Percentiles rank a stretch among this genome's conserved stretches.
Evolutionary conservation across 2,797 vertebrate genomes (phyloP).

Genomic region (Clarias pachynema): DNA sequence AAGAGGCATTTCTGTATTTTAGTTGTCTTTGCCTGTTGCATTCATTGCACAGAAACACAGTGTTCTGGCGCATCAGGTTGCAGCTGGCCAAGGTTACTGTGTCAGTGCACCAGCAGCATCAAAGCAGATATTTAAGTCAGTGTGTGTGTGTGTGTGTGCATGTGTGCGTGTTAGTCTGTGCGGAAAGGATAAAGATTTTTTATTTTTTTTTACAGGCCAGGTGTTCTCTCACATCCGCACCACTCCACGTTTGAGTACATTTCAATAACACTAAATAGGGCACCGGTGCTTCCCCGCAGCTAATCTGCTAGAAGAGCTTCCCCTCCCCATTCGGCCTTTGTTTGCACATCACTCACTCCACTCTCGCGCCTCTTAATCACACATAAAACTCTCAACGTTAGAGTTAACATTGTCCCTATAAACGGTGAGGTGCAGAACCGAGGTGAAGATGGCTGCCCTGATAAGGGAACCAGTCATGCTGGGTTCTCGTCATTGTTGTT

Average conservation of each 20-base stretch:
- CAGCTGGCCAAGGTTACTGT: constrained; percentile 47
- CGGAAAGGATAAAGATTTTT: constrained; percentile 29
- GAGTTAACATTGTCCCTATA: constrained; percentile 37
- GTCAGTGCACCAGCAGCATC: constrained; percentile 47
- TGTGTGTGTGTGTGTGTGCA: neutral
- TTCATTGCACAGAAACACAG: neutral
- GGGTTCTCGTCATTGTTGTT: neutral
- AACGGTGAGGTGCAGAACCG: neutral
- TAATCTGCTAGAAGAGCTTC: constrained; percentile 68
- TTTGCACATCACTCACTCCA: constrained; percentile 63
- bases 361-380: constrained; percentile 43
- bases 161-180: constrained; percentile 28
- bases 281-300: constrained; percentile 63
- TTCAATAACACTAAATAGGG: constrained; percentile 74
- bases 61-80: constrained; percentile 39
- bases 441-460: constrained; percentile 31
- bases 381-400: constrained; percentile 49
- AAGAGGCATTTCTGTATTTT: neutral
- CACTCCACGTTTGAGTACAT: constrained; percentile 70
- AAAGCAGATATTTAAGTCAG: constrained; percentile 32
- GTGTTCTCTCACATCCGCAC: constrained; percentile 66
- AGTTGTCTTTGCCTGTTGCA: constrained; percentile 10
- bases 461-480: constrained; percentile 16
- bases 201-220: constrained; percentile 56
- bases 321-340: constrained; percentile 49